Evolutionary conservation across 2,888 invertebrate genomes (phyloP).

Genomic region (Drosophila subsilvestris): DNA sequence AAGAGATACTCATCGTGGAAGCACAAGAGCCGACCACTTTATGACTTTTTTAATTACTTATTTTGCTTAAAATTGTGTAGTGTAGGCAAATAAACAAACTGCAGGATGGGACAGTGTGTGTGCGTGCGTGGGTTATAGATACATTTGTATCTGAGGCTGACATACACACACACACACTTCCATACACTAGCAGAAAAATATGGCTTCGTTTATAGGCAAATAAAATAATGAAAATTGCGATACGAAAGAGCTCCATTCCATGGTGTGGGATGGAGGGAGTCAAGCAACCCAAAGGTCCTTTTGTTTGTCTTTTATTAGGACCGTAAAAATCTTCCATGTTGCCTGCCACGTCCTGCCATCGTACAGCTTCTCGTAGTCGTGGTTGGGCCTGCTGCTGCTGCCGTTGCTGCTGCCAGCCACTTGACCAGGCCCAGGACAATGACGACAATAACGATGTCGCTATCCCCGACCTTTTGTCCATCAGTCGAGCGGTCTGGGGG

Average conservation of each 20-base stretch:
- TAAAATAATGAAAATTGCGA: conserved; percentile 84
- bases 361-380: conserved; percentile 35
- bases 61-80: conserved; percentile 64
- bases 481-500: conserved; percentile 20
- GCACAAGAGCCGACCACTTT: conserved; percentile 52
- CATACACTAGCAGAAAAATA: conserved; percentile 70
- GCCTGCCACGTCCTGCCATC: conserved; percentile 29
- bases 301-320: conserved; percentile 83
- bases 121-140: conserved; percentile 38
- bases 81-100: conserved; percentile 67
- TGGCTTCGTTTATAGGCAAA: conserved; percentile 82
- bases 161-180: conserved; percentile 3
- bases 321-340: conserved; percentile 82
- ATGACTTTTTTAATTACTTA: conserved; percentile 77
- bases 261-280: conserved; percentile 6
- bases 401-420: conserved; percentile 52
- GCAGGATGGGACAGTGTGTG: conserved; percentile 13
- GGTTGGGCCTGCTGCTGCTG: conserved; percentile 28
- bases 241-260: conserved; percentile 68
- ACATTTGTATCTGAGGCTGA: conserved; percentile 20
- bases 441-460: conserved; percentile 70
- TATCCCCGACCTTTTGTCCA: conserved; percentile 68
- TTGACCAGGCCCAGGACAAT: conserved; percentile 69
- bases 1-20: conserved; percentile 22
- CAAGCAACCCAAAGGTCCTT: conserved; percentile 59